Conservation (phyloP, 2,113 vertebrate species). For the Crotalus horridus region DNA sequence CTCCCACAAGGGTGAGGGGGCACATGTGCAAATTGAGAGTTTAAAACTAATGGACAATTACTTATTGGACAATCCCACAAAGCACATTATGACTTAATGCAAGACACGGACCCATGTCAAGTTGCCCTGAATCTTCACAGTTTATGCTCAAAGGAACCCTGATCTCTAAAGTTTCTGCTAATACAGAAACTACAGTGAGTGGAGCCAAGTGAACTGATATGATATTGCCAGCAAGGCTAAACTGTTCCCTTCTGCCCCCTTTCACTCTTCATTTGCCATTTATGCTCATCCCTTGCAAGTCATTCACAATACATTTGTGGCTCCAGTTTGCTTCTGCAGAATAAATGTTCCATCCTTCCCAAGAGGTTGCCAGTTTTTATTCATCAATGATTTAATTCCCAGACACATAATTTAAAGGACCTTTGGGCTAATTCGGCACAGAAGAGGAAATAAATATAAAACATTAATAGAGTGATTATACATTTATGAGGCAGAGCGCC, state of each 20-base stretch:
- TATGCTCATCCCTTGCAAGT: not conserved
- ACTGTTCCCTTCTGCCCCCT: not conserved
- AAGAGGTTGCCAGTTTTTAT: not conserved
- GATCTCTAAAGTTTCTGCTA: not conserved
- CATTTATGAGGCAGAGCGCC: constrained; percentile 18
- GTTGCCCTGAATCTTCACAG: not conserved
- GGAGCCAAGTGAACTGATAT: too few relatives aligned
- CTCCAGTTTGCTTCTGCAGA: not conserved
- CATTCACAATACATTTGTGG: not conserved
- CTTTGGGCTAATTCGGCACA: constrained; percentile 20
- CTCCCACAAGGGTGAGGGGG: not conserved
- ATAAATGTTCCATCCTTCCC: constrained; percentile 4
- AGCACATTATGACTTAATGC: not conserved
- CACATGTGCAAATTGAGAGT: not conserved
- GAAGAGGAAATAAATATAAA: constrained; percentile 34
- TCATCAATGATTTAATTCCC: constrained; percentile 30
- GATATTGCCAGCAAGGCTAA: not conserved
- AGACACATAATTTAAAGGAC: constrained; percentile 23
- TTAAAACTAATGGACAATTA: not conserved
- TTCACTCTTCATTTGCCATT: not conserved
- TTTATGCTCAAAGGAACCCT: not conserved
- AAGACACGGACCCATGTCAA: not conserved
- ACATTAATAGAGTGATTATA: constrained; percentile 29
- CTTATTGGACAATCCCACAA: not conserved
- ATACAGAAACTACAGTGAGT: not conserved